Percentiles rank a stretch among this genome's conserved stretches.
Conservation (phyloP, 2,888 invertebrate genomes). For the Brachypalpus laphriformis region DNA sequence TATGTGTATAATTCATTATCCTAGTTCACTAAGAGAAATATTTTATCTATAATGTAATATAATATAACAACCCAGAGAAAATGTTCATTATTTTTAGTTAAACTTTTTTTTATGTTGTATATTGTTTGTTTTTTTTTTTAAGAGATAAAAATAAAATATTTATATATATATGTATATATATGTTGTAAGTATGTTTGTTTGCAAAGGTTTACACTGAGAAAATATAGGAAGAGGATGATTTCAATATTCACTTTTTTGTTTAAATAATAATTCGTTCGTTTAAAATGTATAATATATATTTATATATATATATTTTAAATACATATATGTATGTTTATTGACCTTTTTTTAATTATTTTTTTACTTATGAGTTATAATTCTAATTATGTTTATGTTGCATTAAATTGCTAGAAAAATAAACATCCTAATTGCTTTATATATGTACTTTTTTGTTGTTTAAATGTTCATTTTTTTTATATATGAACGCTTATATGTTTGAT, state of each 20-base stretch:
- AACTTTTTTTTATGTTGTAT: slow-evolving; percentile 63
- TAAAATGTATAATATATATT: slow-evolving; percentile 53
- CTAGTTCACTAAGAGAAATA: slow-evolving; percentile 74
- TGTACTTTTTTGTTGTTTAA: slow-evolving; percentile 69
- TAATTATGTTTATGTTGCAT: slow-evolving; percentile 74
- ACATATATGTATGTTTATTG: slow-evolving; percentile 64
- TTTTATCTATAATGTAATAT: slow-evolving; percentile 74
- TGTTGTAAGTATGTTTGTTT: slow-evolving; percentile 70
- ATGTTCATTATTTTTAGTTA: slow-evolving; percentile 67
- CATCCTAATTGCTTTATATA: slow-evolving; percentile 79
- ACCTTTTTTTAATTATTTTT: slow-evolving; percentile 53
- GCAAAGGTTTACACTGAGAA: slow-evolving; percentile 80
- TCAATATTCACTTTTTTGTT: slow-evolving; percentile 70
- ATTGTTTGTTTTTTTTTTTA: slow-evolving; percentile 45
- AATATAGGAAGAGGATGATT: slow-evolving; percentile 81
- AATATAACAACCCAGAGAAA: slow-evolving; percentile 74
- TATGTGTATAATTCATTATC: slow-evolving; percentile 73
- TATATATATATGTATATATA: slow-evolving; percentile 52
- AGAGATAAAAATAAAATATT: slow-evolving; percentile 66
- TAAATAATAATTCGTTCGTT: slow-evolving; percentile 69
- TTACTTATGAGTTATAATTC: slow-evolving; percentile 56
- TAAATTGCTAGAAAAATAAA: slow-evolving; percentile 82
- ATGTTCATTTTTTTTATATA: slow-evolving; percentile 60
- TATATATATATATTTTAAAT: slow-evolving; percentile 37
- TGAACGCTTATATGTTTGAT: slow-evolving; percentile 55